A percentile compares a stretch with the other conserved stretches of the same genome.
Conservation (phyloP, 1,140 invertebrate genomes). For the Tetragnatha versicolor region DNA sequence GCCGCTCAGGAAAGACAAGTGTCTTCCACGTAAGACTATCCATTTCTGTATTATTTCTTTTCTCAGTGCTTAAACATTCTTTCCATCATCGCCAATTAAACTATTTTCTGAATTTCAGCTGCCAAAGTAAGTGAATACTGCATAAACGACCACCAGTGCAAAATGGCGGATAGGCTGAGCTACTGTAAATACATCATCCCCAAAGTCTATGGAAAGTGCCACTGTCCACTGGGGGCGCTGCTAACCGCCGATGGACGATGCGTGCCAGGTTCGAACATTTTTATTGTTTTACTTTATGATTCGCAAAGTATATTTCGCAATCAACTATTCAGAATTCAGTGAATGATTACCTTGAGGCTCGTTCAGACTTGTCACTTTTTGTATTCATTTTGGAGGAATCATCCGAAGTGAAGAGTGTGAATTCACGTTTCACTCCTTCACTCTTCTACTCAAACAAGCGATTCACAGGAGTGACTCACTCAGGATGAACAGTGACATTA, state of each 20-base stretch:
- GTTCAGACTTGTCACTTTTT: background rate
- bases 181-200: conserved; percentile 88
- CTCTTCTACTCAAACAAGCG: too few species aligned
- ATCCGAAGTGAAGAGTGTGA: background rate
- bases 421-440: background rate
- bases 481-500: too few species aligned
- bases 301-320: background rate
- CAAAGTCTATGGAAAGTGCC: conserved; percentile 85
- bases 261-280: conserved; percentile 52
- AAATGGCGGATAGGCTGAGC: conserved; percentile 78
- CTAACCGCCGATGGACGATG: conserved; percentile 31
- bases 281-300: background rate
- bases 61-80: background rate
- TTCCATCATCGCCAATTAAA: background rate
- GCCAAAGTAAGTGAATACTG: conserved; percentile 83
- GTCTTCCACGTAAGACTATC: conserved; percentile 80
- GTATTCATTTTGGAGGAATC: background rate
- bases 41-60: conserved; percentile 60
- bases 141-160: conserved; percentile 86
- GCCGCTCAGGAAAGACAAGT: conserved; percentile 85
- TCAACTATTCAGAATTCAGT: background rate
- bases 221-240: conserved; percentile 67
- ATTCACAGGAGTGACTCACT: too few species aligned
- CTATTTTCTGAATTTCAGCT: conserved; percentile 67
- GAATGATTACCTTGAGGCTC: background rate